Evolutionary conservation across 2,797 vertebrate genomes (phyloP).

Genomic region (Okamejei kenojei): DNA sequence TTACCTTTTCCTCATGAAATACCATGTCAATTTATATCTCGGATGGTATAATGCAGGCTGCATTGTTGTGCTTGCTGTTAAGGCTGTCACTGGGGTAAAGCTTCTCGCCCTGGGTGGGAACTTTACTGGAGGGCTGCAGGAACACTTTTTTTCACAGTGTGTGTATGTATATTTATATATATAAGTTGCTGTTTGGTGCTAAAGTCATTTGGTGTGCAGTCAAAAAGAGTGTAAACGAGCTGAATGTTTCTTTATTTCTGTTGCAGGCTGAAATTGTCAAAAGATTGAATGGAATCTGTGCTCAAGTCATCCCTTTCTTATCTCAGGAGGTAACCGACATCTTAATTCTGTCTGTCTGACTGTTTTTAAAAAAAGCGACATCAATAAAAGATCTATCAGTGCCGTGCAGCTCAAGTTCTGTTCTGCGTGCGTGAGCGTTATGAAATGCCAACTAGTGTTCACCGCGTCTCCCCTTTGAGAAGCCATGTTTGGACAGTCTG

Average conservation of each 20-base stretch:
- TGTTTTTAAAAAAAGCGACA: not conserved
- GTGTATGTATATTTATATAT: not conserved
- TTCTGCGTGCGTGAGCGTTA: constrained; percentile 26
- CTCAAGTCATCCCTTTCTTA: constrained; percentile 93
- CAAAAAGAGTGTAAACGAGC: not conserved
- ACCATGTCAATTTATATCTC: constrained; percentile 7
- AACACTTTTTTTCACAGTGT: not conserved
- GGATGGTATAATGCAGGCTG: not conserved
- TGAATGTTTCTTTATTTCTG: constrained; percentile 31
- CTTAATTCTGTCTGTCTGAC: not conserved
- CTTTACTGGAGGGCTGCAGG: not conserved
- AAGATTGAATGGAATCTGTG: constrained; percentile 92
- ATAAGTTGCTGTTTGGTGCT: not conserved
- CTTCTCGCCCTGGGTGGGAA: not conserved
- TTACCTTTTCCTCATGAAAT: not conserved
- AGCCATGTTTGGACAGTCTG: not conserved
- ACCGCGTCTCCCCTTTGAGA: not conserved
- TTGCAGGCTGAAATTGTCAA: constrained; percentile 91
- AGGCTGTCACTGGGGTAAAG: not conserved
- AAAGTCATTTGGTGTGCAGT: not conserved
- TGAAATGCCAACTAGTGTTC: not conserved
- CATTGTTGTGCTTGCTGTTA: not conserved
- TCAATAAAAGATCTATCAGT: not conserved
- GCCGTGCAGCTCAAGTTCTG: constrained; percentile 44
- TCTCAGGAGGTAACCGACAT: constrained; percentile 80